phyloP scores from a whole-genome alignment of 2,888 invertebrate genomes.

The Lycia hirtaria region DNA sequence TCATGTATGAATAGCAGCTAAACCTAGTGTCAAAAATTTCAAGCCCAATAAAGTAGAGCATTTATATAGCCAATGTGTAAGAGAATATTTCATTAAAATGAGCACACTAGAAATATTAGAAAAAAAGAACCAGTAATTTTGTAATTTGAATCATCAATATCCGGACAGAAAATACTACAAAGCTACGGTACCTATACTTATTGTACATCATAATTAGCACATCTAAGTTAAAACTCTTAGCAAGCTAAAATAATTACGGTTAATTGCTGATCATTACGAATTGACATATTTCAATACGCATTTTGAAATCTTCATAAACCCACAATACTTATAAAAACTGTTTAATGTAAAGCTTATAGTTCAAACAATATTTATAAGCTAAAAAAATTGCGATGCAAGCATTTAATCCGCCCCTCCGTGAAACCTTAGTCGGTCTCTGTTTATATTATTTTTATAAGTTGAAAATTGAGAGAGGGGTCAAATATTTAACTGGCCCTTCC shows the following conservation, averaged over 20 bases:
- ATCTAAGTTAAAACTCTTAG: background rate
- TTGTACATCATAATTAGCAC: background rate
- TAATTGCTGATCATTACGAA: background rate
- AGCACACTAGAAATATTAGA: too few relatives aligned
- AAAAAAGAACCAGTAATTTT: too few relatives aligned
- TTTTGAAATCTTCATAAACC: background rate
- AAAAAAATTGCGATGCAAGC: too few relatives aligned
- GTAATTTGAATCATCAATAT: too few relatives aligned
- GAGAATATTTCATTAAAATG: too few relatives aligned
- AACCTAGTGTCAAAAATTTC: background rate
- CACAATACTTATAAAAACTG: slow-evolving; percentile 25
- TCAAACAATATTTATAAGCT: slow-evolving; percentile 32
- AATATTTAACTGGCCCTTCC: slow-evolving; percentile 1
- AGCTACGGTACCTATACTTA: too few relatives aligned
- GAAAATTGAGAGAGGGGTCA: background rate
- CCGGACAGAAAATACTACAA: too few relatives aligned
- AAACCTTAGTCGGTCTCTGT: too few relatives aligned
- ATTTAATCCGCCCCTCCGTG: too few relatives aligned
- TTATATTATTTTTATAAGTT: slow-evolving; percentile 29
- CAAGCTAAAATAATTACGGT: slow-evolving; percentile 2
- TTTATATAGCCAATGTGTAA: too few relatives aligned
- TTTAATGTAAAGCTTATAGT: slow-evolving; percentile 19
- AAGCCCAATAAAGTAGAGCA: background rate
- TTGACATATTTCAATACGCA: background rate
- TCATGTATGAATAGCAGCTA: background rate